phyloP scores from a whole-genome alignment of 2,888 invertebrate genomes.

The Slavum lentiscoides region DNA sequence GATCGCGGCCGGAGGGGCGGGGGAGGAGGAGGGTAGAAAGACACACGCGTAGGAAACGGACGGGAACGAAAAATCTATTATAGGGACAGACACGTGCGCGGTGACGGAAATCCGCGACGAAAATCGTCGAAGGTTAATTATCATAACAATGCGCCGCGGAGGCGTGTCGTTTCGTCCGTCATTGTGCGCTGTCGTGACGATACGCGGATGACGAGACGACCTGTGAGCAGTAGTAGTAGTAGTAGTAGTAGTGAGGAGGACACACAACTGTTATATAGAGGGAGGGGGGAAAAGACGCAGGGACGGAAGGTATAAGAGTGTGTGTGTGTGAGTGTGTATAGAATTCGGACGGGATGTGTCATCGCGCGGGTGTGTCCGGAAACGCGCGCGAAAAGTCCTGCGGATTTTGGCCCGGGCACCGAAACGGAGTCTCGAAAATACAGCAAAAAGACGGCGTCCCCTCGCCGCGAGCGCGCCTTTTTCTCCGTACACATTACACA shows the following conservation, averaged over 20 bases:
- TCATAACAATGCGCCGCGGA: slow-evolving; percentile 48
- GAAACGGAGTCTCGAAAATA: no score
- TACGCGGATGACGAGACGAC: not conserved
- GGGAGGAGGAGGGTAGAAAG: not conserved
- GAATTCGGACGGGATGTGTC: slow-evolving; percentile 40
- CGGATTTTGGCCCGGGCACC: slow-evolving; percentile 38
- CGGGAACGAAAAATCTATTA: slow-evolving; percentile 24
- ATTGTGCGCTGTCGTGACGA: slow-evolving; percentile 1
- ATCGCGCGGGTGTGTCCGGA: slow-evolving; percentile 22
- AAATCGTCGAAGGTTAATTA: slow-evolving; percentile 53
- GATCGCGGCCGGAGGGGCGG: no score
- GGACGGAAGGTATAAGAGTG: slow-evolving; percentile 16
- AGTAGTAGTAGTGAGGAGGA: no score
- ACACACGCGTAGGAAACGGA: not conserved
- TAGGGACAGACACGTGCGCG: slow-evolving; percentile 46
- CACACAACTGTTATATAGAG: not conserved
- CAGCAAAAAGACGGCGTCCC: no score
- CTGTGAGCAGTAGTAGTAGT: no score
- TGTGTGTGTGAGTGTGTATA: not conserved
- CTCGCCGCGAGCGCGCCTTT: no score
- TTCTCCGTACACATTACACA: no score
- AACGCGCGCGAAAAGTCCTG: slow-evolving; percentile 46
- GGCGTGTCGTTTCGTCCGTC: slow-evolving; percentile 32
- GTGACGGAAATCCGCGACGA: slow-evolving; percentile 53
- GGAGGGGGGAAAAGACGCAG: slow-evolving; percentile 19